phyloP scores from a whole-genome alignment of 1,140 invertebrate species.

The Cherax quadricarinatus region DNA sequence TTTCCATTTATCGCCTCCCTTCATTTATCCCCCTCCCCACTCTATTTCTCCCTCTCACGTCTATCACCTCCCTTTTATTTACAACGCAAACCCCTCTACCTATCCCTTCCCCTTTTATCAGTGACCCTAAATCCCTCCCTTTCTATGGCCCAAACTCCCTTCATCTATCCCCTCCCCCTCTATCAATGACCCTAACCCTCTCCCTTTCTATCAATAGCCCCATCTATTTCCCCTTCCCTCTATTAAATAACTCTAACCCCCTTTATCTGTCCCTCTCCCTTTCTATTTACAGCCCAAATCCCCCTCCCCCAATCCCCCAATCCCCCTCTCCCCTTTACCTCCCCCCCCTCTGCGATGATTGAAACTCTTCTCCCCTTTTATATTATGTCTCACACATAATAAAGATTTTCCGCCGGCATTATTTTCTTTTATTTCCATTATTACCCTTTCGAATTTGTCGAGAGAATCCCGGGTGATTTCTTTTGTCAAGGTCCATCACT shows the following conservation, averaged over 20 bases:
- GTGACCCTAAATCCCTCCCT: neutral
- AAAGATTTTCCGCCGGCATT: slow-evolving; percentile 68
- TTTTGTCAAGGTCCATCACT: slow-evolving; percentile 58
- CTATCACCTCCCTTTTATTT: neutral
- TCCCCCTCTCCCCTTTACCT: neutral
- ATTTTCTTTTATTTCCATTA: slow-evolving; percentile 68
- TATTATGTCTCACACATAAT: slow-evolving; percentile 68
- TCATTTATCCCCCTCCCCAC: too few species aligned
- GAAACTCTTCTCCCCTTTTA: slow-evolving; percentile 65
- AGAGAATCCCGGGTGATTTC: slow-evolving; percentile 66
- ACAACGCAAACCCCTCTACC: neutral
- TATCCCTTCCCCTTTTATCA: neutral
- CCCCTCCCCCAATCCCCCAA: neutral
- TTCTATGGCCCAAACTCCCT: neutral
- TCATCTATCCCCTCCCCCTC: neutral
- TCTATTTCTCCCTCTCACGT: too few species aligned
- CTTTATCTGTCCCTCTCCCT: neutral
- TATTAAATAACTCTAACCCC: neutral
- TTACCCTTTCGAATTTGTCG: slow-evolving; percentile 69
- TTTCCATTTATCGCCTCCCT: too few species aligned
- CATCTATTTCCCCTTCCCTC: neutral
- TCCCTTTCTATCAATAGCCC: neutral
- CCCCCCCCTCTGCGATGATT: slow-evolving; percentile 32
- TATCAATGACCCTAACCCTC: neutral
- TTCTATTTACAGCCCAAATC: neutral